Evolutionary conservation across 2,113 vertebrate species (phyloP).

Genomic region (Hyla sarda): DNA sequence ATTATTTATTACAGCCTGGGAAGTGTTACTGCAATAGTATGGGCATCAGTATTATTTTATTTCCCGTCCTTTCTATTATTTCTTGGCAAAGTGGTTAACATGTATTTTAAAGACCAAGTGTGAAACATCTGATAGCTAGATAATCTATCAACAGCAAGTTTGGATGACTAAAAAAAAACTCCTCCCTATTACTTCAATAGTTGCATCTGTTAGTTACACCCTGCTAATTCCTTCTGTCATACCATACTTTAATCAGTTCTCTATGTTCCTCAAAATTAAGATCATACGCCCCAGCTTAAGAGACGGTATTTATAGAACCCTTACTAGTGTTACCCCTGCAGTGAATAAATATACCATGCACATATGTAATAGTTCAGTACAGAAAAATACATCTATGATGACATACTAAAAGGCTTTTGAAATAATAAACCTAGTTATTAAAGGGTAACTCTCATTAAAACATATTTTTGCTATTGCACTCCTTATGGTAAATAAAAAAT

Average conservation of each 20-base stretch:
- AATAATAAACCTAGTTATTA: not conserved
- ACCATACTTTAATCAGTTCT: constrained; percentile 9
- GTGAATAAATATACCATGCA: not conserved
- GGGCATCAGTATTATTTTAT: not conserved
- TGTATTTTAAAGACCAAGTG: constrained; percentile 27
- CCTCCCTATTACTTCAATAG: constrained; percentile 1
- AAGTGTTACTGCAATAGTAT: not conserved
- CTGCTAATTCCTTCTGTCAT: constrained; percentile 19
- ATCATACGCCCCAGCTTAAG: constrained; percentile 3
- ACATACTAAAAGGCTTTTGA: not conserved
- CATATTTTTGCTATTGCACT: no score
- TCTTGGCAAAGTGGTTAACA: constrained; percentile 27
- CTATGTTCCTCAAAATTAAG: constrained; percentile 16
- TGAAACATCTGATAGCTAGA: constrained; percentile 35
- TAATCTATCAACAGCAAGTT: constrained; percentile 36
- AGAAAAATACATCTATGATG: not conserved
- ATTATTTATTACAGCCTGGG: constrained; percentile 8
- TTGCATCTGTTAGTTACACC: constrained; percentile 23
- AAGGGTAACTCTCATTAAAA: no score
- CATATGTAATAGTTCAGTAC: not conserved
- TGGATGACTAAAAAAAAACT: constrained; percentile 24
- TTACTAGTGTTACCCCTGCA: not conserved
- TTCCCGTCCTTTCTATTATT: not conserved
- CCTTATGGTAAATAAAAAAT: no score
- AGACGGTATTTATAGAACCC: constrained; percentile 4